Base-by-base conservation (phyloP, 2,113 vertebrate genomes). In the Eulemur macaco region DNA sequence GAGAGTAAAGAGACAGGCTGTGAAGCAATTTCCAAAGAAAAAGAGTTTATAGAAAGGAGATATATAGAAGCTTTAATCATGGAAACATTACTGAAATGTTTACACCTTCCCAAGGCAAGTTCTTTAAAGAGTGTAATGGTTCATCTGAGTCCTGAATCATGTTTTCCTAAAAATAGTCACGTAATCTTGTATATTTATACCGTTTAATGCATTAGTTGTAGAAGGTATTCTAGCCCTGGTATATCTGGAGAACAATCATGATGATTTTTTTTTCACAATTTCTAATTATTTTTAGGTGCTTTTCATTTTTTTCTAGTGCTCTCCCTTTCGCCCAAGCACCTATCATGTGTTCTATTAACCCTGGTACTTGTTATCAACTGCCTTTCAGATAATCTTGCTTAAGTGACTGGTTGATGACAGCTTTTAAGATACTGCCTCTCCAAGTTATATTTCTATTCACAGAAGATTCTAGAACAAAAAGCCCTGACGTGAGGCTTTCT, bases 371-470 rank as follows among this genome's bases (percentile, higher is more conserved):
- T 66, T 90, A 76, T 89, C 80, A 86, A 11, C 86, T 92, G 66
- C n/a, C 80, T 96, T 92, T 86, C 73, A 94, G 86, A 68, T 87
- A 92, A 95, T 91, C 42, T 76, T 68, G 56, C 37, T 80, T 56
- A 97, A 96, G 82, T 97, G 95, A 94, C 63, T 86, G 54, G n/a
- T 18, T 94, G 93, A 91, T 97, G 95, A 98, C 89, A 97, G 78
- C 63, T 84, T 93, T 96, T 94, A 80, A 94, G 93, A 81, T 96
- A 89, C 66, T 47, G 23, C 42, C 74, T 94, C 88, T 97, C 60
- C 27, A 96, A 91, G n/a, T 86, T 18, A 0, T 45, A 56, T 95
- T 94, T 91, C 86, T 97, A 71, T 87, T 50, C 42, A 50, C 0
- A 0, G 90, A 94, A 64, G 69, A 63, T 84, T 82, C 37, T 86